Conservation (phyloP, 2,113 vertebrate species). For the Campylorhamphus procurvoides region DNA sequence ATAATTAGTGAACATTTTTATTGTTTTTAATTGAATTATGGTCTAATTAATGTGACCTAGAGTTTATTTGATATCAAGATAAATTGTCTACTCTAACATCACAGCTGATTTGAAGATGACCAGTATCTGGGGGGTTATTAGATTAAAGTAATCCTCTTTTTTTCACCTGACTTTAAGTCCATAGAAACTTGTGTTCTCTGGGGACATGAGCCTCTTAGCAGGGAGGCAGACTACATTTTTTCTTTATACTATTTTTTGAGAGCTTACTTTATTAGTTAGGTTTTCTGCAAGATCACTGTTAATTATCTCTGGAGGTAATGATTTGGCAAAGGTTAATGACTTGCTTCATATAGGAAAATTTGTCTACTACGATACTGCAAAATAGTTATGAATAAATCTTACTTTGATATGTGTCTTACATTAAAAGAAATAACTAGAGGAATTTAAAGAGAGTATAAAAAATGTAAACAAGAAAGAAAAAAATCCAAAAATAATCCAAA, state of each 20-base stretch:
- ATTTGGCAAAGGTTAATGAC: slow-evolving; percentile 72
- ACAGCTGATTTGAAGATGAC: background rate
- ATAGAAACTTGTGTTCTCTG: background rate
- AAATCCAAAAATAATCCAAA: background rate
- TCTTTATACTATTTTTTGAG: slow-evolving; percentile 48
- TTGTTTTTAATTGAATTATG: background rate
- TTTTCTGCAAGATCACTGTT: slow-evolving; percentile 60
- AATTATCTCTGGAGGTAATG: slow-evolving; percentile 65
- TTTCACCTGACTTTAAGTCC: background rate
- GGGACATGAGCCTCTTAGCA: background rate
- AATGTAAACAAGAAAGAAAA: too few species aligned
- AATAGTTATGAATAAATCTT: background rate
- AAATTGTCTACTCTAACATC: background rate
- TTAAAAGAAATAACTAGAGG: background rate
- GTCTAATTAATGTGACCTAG: background rate
- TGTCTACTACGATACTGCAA: background rate
- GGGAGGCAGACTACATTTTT: background rate
- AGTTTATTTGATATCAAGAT: background rate
- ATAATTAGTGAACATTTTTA: background rate
- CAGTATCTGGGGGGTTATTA: background rate
- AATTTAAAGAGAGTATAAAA: background rate
- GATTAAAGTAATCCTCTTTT: background rate
- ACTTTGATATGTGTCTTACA: background rate
- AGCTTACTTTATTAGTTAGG: slow-evolving; percentile 48
- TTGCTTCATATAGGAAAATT: slow-evolving; percentile 51